A percentile compares a stretch with the other conserved stretches of the same genome.
Evolutionary conservation across 2,113 vertebrate species (phyloP).

Genomic region (Chionis minor): DNA sequence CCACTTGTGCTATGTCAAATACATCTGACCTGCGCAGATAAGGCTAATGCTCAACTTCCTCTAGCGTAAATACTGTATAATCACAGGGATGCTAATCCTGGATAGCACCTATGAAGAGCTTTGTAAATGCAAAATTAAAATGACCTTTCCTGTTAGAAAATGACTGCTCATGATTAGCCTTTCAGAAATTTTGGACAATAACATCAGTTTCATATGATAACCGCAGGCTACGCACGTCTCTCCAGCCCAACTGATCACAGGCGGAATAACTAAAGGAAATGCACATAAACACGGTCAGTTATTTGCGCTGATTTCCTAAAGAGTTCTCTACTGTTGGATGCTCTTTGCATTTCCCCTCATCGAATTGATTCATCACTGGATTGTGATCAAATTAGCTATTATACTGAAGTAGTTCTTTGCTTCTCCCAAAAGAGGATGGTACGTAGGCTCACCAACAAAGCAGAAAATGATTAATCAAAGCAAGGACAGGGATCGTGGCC

Average conservation of each 20-base stretch:
- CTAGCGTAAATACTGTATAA: not conserved
- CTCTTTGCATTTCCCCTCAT: not conserved
- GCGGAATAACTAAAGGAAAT: not conserved
- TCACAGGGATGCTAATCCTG: not conserved
- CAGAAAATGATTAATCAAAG: not conserved
- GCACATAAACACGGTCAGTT: fast-evolving
- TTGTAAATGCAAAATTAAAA: not conserved
- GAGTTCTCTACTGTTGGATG: not conserved
- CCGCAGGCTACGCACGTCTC: fast-evolving
- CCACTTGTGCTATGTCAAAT: not conserved
- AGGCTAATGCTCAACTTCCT: not conserved
- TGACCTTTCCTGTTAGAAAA: not conserved
- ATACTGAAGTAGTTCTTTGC: not conserved
- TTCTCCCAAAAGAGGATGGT: not conserved
- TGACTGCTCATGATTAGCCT: fast-evolving
- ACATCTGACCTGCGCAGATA: no score
- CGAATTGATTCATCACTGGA: not conserved
- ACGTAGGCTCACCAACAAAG: fast-evolving
- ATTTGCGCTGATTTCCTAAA: not conserved
- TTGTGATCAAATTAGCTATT: not conserved
- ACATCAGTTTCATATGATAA: fast-evolving
- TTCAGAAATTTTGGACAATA: not conserved
- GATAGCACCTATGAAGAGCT: not conserved
- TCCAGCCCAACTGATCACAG: no score
- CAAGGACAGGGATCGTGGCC: fast-evolving